Base-by-base conservation (phyloP, 2,113 vertebrate species). In the Pygoscelis adeliae region DNA sequence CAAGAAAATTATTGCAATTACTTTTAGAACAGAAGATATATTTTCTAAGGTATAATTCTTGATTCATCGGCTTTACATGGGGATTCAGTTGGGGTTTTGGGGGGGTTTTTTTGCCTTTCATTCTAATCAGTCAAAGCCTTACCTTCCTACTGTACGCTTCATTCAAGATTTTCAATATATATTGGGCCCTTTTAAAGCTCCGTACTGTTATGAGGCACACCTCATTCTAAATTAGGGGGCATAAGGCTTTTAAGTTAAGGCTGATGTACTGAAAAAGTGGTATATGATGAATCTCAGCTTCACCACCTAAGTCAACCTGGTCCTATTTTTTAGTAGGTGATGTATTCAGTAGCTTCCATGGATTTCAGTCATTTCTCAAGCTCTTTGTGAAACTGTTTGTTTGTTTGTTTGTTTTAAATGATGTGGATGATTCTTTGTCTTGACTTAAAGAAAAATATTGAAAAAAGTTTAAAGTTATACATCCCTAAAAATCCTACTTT, bases 51-150 rank as follows among this genome's bases (percentile, higher is more conserved):
- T 32, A 19, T 21, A 53, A n/a, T 50, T 81, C 6, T 62, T 87
- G 29, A 40, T n/a, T 79, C 5, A 50, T 38, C 36, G 32, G 4
- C 2, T 74, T 73, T 77, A 70, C 10, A 21, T 32, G 15, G 3
- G 1, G 4, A 61, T 77, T 77, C 19, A 29, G 1, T 8, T 69
- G 13, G 5, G 2, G 29, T 50, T 65, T 50, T 3, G 6, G 2
- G 1, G 1, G 0, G 0, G 5, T 42, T 79, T 84, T 59, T 29
- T 67, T 87, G 5, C 25, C 17, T 73, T 86, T 38, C 9, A 62
- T 87, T 84, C 23, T 27, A 47, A n/a, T 30, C 26, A 40, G 8
- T 44, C 42, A 66, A 58, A 73, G 8, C 4, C 7, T 80, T 49
- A n/a, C 13, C 5, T 85, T 93, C 15, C 18, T 61, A 36, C 9